phyloP scores from a whole-genome alignment of 2,888 invertebrate species.

The Acleris holmiana region DNA sequence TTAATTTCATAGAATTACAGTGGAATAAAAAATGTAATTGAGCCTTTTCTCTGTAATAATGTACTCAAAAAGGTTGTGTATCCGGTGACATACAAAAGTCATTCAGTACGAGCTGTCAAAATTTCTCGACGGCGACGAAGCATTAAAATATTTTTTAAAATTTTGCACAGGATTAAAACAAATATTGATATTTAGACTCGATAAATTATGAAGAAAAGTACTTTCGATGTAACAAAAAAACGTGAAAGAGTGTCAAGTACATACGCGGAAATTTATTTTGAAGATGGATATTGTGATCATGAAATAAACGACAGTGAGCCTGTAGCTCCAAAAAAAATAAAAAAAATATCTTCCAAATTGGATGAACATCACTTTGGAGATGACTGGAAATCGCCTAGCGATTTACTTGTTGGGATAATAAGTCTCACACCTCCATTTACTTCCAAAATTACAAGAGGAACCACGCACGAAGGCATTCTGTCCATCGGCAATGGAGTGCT shows the following conservation, averaged over 20 bases:
- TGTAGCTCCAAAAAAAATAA: slow-evolving; percentile 25
- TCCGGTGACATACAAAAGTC: no score
- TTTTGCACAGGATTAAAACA: no score
- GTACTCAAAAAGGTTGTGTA: no score
- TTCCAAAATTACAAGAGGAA: slow-evolving; percentile 72
- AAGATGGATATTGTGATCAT: slow-evolving; percentile 54
- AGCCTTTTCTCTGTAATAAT: no score
- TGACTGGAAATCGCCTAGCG: slow-evolving; percentile 75
- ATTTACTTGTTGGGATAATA: slow-evolving; percentile 65
- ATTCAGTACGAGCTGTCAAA: no score
- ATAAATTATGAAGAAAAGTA: slow-evolving; percentile 38
- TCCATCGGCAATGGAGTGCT: slow-evolving; percentile 65
- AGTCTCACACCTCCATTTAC: slow-evolving; percentile 73
- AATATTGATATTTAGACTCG: background rate
- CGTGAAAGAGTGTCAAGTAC: slow-evolving; percentile 63
- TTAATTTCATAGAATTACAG: no score
- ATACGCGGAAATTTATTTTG: slow-evolving; percentile 69
- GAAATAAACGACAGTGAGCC: slow-evolving; percentile 30
- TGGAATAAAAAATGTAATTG: no score
- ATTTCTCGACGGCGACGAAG: no score
- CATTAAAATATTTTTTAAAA: no score
- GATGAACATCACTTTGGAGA: slow-evolving; percentile 36
- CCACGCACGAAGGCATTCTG: slow-evolving; percentile 72
- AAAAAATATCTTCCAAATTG: slow-evolving; percentile 25
- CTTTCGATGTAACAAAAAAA: slow-evolving; percentile 48